Percentiles rank a stretch among this genome's conserved stretches.
These are phyloP conservation scores for Falco punctatus DNA, from an alignment of 2,113 vertebrate genomes.

Conservation along the genomic window DNA sequence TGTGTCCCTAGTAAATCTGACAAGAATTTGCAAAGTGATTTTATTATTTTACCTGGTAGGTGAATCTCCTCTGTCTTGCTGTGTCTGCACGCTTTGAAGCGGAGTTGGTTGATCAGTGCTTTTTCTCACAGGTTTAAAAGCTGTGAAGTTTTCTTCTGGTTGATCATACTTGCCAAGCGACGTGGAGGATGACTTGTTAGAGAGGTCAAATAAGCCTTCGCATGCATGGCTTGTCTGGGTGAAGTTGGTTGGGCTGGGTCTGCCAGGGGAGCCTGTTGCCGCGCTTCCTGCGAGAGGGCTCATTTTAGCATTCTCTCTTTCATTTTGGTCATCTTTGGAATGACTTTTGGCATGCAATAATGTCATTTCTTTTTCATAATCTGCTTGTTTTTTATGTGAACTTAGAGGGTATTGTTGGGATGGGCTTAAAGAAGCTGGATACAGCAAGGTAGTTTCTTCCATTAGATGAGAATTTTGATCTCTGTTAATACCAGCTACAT, in stretches of 20 bases:
- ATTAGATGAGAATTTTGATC: constrained; percentile 75
- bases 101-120: neutral
- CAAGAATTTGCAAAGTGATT: neutral
- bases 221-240: constrained; percentile 79
- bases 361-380: constrained; percentile 70
- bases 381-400: constrained; percentile 64
- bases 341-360: constrained; percentile 60
- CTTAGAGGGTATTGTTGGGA: constrained; percentile 65
- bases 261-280: constrained; percentile 90
- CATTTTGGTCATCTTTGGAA: constrained; percentile 72
- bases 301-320: constrained; percentile 82
- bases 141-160: constrained; percentile 51
- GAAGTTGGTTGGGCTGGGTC: constrained; percentile 86
- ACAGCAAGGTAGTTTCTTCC: constrained; percentile 73
- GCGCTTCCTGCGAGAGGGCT: constrained; percentile 90
- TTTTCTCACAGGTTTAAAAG: constrained; percentile 70
- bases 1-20: neutral
- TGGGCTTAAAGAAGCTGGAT: constrained; percentile 75
- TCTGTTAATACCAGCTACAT: constrained; percentile 74
- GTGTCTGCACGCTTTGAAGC: neutral
- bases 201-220: constrained; percentile 62
- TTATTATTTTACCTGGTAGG: constrained; percentile 73
- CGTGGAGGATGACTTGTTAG: constrained; percentile 43
- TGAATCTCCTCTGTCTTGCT: constrained; percentile 54
- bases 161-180: constrained; percentile 43